Percentiles rank a stretch among this genome's conserved stretches.
Evolutionary conservation across 2,888 invertebrate genomes (phyloP).

Genomic region (Hirtodrosophila trivittata): DNA sequence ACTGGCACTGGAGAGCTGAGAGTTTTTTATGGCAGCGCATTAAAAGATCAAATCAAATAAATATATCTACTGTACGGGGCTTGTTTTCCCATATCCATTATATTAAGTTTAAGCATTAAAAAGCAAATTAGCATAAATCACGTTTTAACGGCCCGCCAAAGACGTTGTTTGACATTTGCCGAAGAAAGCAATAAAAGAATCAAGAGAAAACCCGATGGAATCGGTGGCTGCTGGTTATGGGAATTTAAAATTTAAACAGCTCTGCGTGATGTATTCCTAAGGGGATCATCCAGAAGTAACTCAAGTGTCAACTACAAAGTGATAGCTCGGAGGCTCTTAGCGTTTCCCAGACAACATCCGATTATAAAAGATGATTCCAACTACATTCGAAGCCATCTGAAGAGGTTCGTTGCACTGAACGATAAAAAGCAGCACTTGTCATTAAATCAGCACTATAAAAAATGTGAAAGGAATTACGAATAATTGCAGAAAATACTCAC

Average conservation of each 20-base stretch:
- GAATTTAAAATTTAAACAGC: not conserved
- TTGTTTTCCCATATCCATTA: slow-evolving; percentile 20
- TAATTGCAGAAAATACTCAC: slow-evolving; percentile 64
- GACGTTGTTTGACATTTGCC: slow-evolving; percentile 41
- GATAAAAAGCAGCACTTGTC: slow-evolving; percentile 25
- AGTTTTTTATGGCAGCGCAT: slow-evolving; percentile 42
- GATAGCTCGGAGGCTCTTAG: slow-evolving; percentile 12
- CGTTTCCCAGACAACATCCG: slow-evolving; percentile 4
- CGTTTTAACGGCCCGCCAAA: slow-evolving; percentile 38
- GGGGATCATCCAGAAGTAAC: too few species aligned
- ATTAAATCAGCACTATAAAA: slow-evolving; percentile 42
- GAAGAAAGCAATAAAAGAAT: slow-evolving; percentile 2
- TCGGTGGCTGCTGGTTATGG: not conserved
- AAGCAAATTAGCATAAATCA: slow-evolving; percentile 61
- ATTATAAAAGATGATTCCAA: slow-evolving; percentile 17
- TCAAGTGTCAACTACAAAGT: too few species aligned
- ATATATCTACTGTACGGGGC: slow-evolving; percentile 16
- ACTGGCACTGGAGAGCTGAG: slow-evolving; percentile 28
- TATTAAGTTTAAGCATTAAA: slow-evolving; percentile 21
- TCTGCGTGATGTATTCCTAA: too few species aligned
- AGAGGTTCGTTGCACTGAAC: slow-evolving; percentile 50
- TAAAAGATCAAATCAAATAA: slow-evolving; percentile 45
- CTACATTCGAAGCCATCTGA: slow-evolving; percentile 20
- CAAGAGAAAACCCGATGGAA: not conserved
- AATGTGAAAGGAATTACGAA: slow-evolving; percentile 29